Base-by-base conservation (phyloP, 2,888 invertebrate genomes). In the Agrotis clavis region DNA sequence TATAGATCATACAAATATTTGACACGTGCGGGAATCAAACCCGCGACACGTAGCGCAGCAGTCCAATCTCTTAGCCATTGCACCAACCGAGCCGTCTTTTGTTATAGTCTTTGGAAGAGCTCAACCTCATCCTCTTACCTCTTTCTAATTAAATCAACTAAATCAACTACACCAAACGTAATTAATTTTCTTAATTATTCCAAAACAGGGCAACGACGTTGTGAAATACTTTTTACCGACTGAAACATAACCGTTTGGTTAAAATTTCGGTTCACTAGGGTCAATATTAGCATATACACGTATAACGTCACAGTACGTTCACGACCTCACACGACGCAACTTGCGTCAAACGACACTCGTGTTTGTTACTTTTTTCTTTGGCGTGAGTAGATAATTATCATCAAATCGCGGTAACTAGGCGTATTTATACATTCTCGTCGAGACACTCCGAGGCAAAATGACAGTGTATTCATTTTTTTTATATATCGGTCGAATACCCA, bases 241-340 rank as follows among this genome's bases (percentile, higher is more conserved):
- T 47, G 1, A 51, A 48, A 25, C 6, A 66, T 41, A 48, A 53
- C 18, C 11, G 19, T 74, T 76, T 51, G 13, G 45, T 64, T 21
- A 25, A 76, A 62, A 62, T 68, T 75, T 65, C 53, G 66, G 61
- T 57, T 47, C 50, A 67, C 13, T 13, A 61, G 56, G 53, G 60
- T 57, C 60, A 64, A 57, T 66, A 79, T 82, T 79, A 35, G 54
- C 72, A 82, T 83, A 78, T 2, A 59, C 13, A 50, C 78, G 25
- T 25, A 77, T 66, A 47, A 69, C 16, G n/a, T 62, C 41, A 41
- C 41, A 41, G 1, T 19, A 35, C n/a, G 57, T 25, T n/a, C 57
- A 57, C 35, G 35, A 35, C n/a, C 35, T 6, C 35, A 41, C n/a
- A 7, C 1, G 57, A 35, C 5, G 57, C 35, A 13, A 57, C 57